Conservation (phyloP, 2,797 vertebrate genomes). For the Siniperca undulata region DNA sequence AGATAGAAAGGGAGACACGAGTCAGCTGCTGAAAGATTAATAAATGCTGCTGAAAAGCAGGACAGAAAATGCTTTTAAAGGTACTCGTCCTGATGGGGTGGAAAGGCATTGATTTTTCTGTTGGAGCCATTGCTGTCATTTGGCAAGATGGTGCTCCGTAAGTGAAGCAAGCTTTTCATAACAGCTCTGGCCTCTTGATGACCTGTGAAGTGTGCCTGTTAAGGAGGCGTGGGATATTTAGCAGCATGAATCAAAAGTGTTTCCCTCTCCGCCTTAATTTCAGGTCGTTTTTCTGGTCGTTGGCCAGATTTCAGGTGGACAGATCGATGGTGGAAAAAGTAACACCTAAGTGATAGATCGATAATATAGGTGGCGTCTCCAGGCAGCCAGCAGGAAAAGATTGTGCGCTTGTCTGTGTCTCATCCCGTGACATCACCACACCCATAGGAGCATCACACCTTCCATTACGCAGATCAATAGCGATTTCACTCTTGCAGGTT, state of each 20-base stretch:
- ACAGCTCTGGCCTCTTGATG: conserved; percentile 63
- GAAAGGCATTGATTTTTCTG: conserved; percentile 75
- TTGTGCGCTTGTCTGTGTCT: conserved; percentile 35
- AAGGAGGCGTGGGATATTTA: conserved; percentile 53
- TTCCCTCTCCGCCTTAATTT: conserved; percentile 57
- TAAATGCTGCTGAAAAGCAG: conserved; percentile 68
- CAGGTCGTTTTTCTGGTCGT: conserved; percentile 36
- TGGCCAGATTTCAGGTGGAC: conserved; percentile 50
- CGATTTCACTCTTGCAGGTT: conserved; percentile 43
- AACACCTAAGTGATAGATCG: conserved; percentile 71
- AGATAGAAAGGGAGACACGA: conserved; percentile 64
- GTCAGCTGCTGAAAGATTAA: conserved; percentile 78
- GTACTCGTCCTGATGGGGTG: conserved; percentile 41
- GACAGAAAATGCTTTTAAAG: conserved; percentile 75
- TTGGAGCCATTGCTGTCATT: conserved; percentile 67
- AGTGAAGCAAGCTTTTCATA: conserved; percentile 66
- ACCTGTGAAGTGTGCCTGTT: conserved; percentile 65
- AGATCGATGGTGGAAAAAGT: conserved; percentile 66
- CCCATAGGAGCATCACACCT: conserved; percentile 48
- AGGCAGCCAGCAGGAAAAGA: conserved; percentile 35
- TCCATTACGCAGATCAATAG: conserved; percentile 75
- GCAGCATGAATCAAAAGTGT: conserved; percentile 48
- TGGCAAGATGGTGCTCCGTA: conserved; percentile 61
- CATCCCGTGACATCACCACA: conserved; percentile 66
- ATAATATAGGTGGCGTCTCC: conserved; percentile 60